Evolutionary conservation across 2,113 vertebrate species (phyloP).

Genomic region (Phaethornis superciliosus): DNA sequence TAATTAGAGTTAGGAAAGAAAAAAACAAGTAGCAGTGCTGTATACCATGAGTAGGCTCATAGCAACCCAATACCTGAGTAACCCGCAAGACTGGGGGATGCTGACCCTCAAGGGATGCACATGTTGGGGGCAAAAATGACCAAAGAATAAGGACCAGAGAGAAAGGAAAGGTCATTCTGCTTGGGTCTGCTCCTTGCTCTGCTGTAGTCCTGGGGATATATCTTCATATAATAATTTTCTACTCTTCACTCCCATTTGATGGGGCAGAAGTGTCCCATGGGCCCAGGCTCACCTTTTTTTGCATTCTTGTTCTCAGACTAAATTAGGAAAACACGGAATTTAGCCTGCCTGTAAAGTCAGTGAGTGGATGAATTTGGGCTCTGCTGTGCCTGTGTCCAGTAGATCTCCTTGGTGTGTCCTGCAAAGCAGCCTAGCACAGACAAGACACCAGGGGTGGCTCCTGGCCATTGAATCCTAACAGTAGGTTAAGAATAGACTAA

Average conservation of each 20-base stretch:
- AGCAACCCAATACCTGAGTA: not conserved
- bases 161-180: not conserved
- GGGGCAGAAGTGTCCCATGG: not conserved
- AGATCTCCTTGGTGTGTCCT: not conserved
- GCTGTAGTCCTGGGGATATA: not conserved
- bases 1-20: not conserved
- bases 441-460: not conserved
- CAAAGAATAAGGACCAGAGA: not conserved
- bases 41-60: not conserved
- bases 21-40: not conserved
- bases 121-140: not conserved
- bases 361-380: not conserved
- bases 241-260: not conserved
- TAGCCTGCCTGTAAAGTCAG: not conserved
- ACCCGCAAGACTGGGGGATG: not conserved
- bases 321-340: not conserved
- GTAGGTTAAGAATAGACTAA: slow-evolving; percentile 60
- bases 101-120: not conserved
- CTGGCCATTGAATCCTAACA: not conserved
- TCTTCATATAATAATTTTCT: not conserved
- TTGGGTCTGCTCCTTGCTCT: not conserved
- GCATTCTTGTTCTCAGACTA: not conserved
- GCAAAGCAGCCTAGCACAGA: not conserved
- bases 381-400: not conserved
- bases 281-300: not conserved